A percentile compares a stretch with the other conserved stretches of the same genome.
Evolutionary conservation across 2,888 invertebrate species (phyloP).

Genomic region (Microctonus hyperodae): DNA sequence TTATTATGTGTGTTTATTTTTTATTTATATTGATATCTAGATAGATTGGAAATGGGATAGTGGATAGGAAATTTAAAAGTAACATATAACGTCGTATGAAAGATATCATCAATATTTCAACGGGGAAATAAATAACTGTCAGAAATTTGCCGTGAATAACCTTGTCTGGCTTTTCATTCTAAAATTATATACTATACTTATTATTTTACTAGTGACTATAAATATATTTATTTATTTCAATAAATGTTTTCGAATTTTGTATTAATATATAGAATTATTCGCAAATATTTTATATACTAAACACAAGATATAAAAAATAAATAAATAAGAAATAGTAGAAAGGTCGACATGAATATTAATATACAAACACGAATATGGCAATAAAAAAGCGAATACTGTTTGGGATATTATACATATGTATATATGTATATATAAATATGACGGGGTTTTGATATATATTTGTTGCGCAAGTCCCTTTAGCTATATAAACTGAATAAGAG

Average conservation of each 20-base stretch:
- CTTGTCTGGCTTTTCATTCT: constrained; percentile 30
- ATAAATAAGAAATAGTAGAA: background rate
- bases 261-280: background rate
- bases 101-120: constrained; percentile 27
- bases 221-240: constrained; percentile 30
- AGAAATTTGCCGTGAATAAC: constrained; percentile 23
- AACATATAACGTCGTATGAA: background rate
- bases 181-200: constrained; percentile 21
- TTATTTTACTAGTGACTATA: background rate
- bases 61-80: background rate
- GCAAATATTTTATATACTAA: background rate
- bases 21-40: background rate
- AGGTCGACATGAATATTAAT: constrained; percentile 20
- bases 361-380: constrained; percentile 5
- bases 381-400: background rate
- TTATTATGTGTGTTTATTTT: background rate
- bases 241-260: constrained; percentile 25
- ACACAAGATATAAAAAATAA: background rate
- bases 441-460: constrained; percentile 20
- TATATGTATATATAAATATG: constrained; percentile 12
- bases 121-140: constrained; percentile 23
- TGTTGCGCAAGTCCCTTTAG: constrained; percentile 18
- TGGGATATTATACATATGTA: constrained; percentile 7
- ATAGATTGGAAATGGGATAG: constrained; percentile 3
- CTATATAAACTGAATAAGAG: background rate